Evolutionary conservation across 1,140 invertebrate genomes (phyloP).

Genomic region (Periplaneta americana): DNA sequence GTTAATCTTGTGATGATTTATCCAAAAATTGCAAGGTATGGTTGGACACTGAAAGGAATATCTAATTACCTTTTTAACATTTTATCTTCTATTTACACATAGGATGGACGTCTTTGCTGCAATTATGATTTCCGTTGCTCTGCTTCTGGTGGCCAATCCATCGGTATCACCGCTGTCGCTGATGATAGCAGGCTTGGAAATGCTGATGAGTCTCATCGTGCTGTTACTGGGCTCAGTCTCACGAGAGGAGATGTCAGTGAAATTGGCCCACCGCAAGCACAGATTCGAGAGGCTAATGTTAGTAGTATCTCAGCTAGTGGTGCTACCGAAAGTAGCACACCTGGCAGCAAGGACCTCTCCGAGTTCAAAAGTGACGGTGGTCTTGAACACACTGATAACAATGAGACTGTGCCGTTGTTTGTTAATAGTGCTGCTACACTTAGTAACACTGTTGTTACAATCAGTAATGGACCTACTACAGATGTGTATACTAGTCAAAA

Average conservation of each 20-base stretch:
- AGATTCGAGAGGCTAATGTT: conserved; percentile 11
- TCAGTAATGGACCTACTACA: conserved; percentile 3
- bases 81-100: conserved; percentile 30
- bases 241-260: not conserved
- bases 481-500: conserved; percentile 4
- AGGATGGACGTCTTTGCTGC: conserved; percentile 55
- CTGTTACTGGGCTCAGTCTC: not conserved
- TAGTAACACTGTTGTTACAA: conserved; percentile 1
- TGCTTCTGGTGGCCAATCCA: conserved; percentile 23
- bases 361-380: not conserved
- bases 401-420: not conserved
- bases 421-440: not conserved
- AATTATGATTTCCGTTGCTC: conserved; percentile 54
- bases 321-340: not conserved
- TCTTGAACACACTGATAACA: not conserved
- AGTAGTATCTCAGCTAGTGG: not conserved
- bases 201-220: not conserved
- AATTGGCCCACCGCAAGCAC: conserved; percentile 13
- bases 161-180: not conserved
- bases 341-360: not conserved
- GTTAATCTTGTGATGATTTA: no score
- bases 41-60: not conserved
- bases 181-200: not conserved
- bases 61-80: not conserved
- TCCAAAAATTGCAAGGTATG: not conserved